Base-by-base conservation (phyloP, 53 echinoderm and acorn worm genomes). In the Arbacia lixula region DNA sequence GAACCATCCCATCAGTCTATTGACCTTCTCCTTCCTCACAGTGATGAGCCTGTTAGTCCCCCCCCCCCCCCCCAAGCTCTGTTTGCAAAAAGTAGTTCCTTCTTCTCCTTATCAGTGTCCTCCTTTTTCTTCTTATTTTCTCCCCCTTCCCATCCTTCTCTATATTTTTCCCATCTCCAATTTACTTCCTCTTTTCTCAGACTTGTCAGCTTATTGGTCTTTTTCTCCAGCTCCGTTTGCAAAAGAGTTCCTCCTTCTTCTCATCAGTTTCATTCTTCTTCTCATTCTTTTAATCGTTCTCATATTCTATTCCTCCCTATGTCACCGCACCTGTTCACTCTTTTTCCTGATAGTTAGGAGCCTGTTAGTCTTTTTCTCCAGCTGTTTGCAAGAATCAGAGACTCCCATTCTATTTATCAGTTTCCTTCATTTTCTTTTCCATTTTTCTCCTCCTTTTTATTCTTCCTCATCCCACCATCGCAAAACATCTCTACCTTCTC, bases 121-220 rank as follows among this genome's bases (percentile, higher is more conserved):
- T 31, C 0, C 29, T 62, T 16, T 14, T 6, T 17, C 8, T 4
- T 29, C 66, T n/a, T n/a, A n/a, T n/a, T n/a, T n/a, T n/a, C n/a
- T n/a, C n/a, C n/a, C n/a, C n/a, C n/a, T n/a, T n/a, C n/a, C n/a
- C n/a, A n/a, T n/a, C n/a, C n/a, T n/a, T n/a, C n/a, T n/a, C n/a
- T n/a, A n/a, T n/a, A n/a, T n/a, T n/a, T n/a, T n/a, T n/a, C n/a
- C n/a, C n/a, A n/a, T n/a, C n/a, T n/a, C n/a, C n/a, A n/a, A n/a
- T 10, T 27, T 26, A 71, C 98, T 71, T 94, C 92, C 40, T 94
- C 98, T 73, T 98, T 98, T 29, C 92, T 82, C 1, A 94, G 57
- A 8, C 78, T 54, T 14, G 94, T 63, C 22, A 94, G 66, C 76
- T 98, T 90, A 21, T 88, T 88, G 21, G 94, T 90, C 71, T 92